These are phyloP conservation scores for Merluccius polli DNA, from an alignment of 2,797 vertebrate species.

Conservation along the genomic window DNA sequence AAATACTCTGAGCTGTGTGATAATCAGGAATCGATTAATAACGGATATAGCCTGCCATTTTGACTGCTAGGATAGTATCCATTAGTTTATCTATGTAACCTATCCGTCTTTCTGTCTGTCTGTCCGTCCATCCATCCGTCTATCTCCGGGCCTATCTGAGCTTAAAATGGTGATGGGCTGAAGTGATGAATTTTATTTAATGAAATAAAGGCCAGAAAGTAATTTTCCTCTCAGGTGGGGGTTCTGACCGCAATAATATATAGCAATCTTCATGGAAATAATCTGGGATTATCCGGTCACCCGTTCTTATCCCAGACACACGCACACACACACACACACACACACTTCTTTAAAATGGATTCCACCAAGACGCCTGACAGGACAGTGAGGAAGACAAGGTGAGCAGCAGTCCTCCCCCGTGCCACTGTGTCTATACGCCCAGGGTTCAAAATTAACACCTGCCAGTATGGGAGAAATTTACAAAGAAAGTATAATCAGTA, in stretches of 20 bases:
- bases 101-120: not conserved
- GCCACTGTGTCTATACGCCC: conserved; percentile 50
- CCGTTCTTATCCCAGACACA: conserved; percentile 44
- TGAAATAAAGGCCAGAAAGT: not conserved
- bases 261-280: conserved; percentile 65
- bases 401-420: conserved; percentile 46
- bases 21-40: not conserved
- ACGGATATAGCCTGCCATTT: not conserved
- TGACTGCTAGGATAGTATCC: not conserved
- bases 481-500: too few species aligned
- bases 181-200: not conserved
- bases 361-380: not conserved
- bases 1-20: not conserved
- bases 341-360: conserved; percentile 1
- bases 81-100: not conserved
- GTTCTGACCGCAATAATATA: conserved; percentile 31
- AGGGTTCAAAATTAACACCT: too few species aligned
- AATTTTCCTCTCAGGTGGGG: not conserved
- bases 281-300: conserved; percentile 67
- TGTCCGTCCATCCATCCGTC: not conserved
- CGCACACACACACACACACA: conserved; percentile 23
- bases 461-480: too few species aligned
- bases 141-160: not conserved
- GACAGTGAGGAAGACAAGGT: conserved; percentile 33
- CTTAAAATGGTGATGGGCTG: not conserved